Percentiles rank a stretch among this genome's conserved stretches.
phyloP scores from a whole-genome alignment of 2,888 invertebrate species.

The Spisula solida region DNA sequence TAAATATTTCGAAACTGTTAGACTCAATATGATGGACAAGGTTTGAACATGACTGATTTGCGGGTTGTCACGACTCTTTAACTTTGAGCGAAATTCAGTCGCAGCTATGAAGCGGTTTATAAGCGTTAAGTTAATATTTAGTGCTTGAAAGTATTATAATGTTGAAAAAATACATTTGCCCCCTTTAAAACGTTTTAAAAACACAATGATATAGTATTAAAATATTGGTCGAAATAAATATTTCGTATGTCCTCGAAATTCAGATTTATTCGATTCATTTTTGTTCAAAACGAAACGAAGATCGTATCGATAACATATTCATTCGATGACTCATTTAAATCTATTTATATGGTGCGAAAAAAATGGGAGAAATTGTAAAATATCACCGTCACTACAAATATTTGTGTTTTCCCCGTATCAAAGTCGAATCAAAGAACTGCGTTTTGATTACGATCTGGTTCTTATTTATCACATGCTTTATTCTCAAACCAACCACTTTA shows the following conservation, averaged over 20 bases:
- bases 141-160: no score
- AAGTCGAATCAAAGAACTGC: slow-evolving; percentile 30
- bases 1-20: no score
- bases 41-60: no score
- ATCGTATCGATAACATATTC: slow-evolving; percentile 45
- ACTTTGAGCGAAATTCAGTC: no score
- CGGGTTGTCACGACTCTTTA: no score
- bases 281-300: slow-evolving; percentile 1
- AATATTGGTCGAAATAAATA: neutral
- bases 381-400: slow-evolving; percentile 29
- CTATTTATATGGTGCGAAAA: slow-evolving; percentile 15
- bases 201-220: neutral
- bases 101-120: no score
- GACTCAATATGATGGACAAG: no score
- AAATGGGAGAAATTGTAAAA: slow-evolving; percentile 31
- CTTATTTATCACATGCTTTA: slow-evolving; percentile 61
- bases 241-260: neutral
- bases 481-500: slow-evolving; percentile 34
- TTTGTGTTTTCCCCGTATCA: slow-evolving; percentile 35
- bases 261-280: slow-evolving; percentile 7
- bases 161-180: no score
- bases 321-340: slow-evolving; percentile 39
- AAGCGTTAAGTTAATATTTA: no score
- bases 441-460: slow-evolving; percentile 34
- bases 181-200: no score